phyloP scores from a whole-genome alignment of 2,888 invertebrate genomes.

The Athalia rosae region DNA sequence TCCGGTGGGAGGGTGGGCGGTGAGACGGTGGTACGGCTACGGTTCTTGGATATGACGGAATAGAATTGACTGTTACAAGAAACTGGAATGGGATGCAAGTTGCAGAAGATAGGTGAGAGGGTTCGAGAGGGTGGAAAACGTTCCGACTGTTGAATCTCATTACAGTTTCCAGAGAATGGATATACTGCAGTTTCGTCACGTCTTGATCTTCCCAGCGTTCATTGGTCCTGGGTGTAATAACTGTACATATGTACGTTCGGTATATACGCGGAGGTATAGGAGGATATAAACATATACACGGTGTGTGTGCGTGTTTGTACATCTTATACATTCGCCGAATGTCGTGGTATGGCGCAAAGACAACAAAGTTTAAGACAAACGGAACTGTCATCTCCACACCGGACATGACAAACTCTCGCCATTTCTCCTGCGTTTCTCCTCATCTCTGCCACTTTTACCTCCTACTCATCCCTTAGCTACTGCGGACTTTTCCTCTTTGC shows the following conservation, averaged over 20 bases:
- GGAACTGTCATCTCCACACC: conserved; percentile 69
- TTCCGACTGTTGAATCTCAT: conserved; percentile 29
- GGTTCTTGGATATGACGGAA: no score
- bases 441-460: conserved; percentile 5
- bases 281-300: no score
- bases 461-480: background rate
- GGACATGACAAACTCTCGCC: conserved; percentile 67
- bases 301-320: no score
- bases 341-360: conserved; percentile 52
- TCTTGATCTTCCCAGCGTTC: conserved; percentile 56
- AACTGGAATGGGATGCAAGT: no score
- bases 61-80: no score
- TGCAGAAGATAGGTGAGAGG: no score
- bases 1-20: no score
- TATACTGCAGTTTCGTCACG: conserved; percentile 65
- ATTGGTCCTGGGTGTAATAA: background rate
- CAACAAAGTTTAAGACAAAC: conserved; percentile 67
- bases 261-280: conserved; percentile 14
- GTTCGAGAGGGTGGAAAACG: no score
- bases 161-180: conserved; percentile 28
- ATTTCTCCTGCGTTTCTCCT: conserved; percentile 52
- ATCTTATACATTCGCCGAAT: no score
- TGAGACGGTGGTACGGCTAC: no score
- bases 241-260: conserved; percentile 46
- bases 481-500: conserved; percentile 7